These are phyloP conservation scores for Parnassius apollo DNA, from an alignment of 2,888 invertebrate genomes.

Conservation along the genomic window DNA sequence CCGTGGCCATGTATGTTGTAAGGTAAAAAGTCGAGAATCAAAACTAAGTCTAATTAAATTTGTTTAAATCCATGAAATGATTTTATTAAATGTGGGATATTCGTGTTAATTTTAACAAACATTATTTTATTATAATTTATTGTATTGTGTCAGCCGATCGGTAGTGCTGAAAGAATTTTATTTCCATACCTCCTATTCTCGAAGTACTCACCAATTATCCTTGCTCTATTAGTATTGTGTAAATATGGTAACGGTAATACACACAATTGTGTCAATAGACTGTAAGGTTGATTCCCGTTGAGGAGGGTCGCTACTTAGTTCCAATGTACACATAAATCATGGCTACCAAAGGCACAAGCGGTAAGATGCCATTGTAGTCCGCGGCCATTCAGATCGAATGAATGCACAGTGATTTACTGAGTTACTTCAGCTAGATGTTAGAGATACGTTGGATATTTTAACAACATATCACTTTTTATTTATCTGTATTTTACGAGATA, in stretches of 20 bases:
- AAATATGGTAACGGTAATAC: background rate
- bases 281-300: background rate
- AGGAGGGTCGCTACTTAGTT: background rate
- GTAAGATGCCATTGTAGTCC: conserved; percentile 14
- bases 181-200: too few species aligned
- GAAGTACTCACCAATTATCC: too few species aligned
- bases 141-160: too few species aligned
- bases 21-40: too few species aligned
- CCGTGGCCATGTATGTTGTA: too few species aligned
- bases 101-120: too few species aligned
- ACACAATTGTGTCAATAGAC: background rate
- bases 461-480: background rate
- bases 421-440: background rate
- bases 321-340: conserved; percentile 17
- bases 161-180: too few species aligned
- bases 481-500: too few species aligned
- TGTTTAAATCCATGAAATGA: too few species aligned
- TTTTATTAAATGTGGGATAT: too few species aligned
- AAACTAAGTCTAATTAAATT: too few species aligned
- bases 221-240: background rate
- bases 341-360: conserved; percentile 5
- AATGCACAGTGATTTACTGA: conserved; percentile 13
- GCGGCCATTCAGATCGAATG: background rate
- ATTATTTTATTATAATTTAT: too few species aligned
- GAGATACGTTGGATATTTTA: background rate